A percentile compares a stretch with the other conserved stretches of the same genome.
phyloP scores from a whole-genome alignment of 2,888 invertebrate species.

The Ferrisia virgata region DNA sequence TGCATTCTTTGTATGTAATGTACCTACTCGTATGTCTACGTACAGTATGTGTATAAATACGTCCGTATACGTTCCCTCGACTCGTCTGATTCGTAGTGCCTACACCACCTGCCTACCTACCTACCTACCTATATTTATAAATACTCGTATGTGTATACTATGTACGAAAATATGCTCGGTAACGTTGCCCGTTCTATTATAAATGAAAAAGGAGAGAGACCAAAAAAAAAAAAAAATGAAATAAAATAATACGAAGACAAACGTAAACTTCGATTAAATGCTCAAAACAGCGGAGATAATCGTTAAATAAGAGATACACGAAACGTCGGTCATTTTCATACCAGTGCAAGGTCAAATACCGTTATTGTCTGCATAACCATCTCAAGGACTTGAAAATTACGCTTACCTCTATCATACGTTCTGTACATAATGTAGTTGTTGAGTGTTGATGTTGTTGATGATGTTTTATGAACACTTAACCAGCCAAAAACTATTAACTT shows the following conservation, averaged over 20 bases:
- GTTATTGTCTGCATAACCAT: conserved; percentile 38
- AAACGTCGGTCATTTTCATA: conserved; percentile 32
- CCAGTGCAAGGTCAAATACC: conserved; percentile 40
- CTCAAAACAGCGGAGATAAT: conserved; percentile 38
- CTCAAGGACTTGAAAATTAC: conserved; percentile 36
- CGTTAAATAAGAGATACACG: conserved; percentile 7
- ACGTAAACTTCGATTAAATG: conserved; percentile 35
- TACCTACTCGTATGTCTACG: no score
- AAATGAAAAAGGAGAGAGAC: neutral
- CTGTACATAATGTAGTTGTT: no score
- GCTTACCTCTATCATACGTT: neutral
- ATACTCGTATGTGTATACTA: no score
- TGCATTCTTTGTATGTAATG: no score
- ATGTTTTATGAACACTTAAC: neutral
- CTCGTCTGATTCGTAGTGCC: no score
- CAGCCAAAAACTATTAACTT: neutral
- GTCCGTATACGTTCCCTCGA: no score
- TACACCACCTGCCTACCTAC: no score
- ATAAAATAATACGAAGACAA: neutral
- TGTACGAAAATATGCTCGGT: neutral
- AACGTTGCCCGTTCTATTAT: neutral
- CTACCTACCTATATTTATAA: neutral
- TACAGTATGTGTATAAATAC: no score
- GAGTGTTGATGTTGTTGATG: no score
- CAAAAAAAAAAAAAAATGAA: neutral